Evolutionary conservation across 1,140 invertebrate genomes (phyloP).

Genomic region (Cydia fagiglandana): DNA sequence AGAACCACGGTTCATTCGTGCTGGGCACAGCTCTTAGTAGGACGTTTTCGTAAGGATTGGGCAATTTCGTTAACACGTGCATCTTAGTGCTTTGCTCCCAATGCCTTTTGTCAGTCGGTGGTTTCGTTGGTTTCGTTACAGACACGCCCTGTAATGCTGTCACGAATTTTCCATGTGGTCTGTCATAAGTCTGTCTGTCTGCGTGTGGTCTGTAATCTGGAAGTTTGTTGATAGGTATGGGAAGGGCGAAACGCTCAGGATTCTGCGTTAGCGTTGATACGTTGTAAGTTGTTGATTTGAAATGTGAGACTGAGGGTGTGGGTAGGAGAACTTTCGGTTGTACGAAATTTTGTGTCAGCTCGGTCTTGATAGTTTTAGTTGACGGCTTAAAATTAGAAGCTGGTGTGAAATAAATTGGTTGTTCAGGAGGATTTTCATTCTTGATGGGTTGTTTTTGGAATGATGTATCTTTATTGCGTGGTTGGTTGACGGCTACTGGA

Average conservation of each 20-base stretch:
- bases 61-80: constrained; percentile 56
- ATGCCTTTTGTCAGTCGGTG: constrained; percentile 41
- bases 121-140: constrained; percentile 38
- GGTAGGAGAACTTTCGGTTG: background rate
- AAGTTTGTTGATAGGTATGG: background rate
- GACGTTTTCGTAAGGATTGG: constrained; percentile 66
- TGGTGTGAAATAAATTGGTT: background rate
- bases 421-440: background rate
- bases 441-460: background rate
- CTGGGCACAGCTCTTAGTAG: constrained; percentile 55
- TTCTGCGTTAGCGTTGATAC: background rate
- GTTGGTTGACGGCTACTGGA: background rate
- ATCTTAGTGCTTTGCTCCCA: constrained; percentile 43
- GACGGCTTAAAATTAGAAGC: background rate
- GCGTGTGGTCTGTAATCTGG: too few species aligned
- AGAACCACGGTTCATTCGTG: constrained; percentile 41
- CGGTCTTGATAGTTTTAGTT: too few species aligned
- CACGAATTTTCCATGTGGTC: constrained; percentile 45
- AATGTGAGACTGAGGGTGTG: constrained; percentile 6
- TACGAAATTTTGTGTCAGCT: background rate
- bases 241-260: constrained; percentile 8
- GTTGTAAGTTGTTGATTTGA: background rate
- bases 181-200: background rate
- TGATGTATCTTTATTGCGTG: background rate
- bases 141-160: constrained; percentile 49